Conservation (phyloP, 2,113 vertebrate genomes). For the Anolis sagrei region DNA sequence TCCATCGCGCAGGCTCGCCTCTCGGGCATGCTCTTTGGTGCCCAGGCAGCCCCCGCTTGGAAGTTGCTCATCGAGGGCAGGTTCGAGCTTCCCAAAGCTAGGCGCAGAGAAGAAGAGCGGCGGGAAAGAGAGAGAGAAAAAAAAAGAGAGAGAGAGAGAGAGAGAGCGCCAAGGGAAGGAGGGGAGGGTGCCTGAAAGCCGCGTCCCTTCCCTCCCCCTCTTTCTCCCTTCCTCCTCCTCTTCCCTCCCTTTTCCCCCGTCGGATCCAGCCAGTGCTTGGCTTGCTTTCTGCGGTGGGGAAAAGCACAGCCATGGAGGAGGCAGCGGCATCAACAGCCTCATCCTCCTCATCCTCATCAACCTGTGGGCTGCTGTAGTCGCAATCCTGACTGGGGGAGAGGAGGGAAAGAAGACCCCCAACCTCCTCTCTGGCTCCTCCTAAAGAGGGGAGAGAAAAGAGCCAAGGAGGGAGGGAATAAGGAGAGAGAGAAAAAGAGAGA, state of each 20-base stretch:
- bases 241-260: background rate
- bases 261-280: background rate
- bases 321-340: too few species aligned
- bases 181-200: background rate
- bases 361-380: constrained; percentile 28
- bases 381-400: background rate
- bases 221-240: background rate
- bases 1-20: constrained; percentile 15
- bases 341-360: too few species aligned
- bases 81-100: too few species aligned
- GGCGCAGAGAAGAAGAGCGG: too few species aligned
- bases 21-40: background rate
- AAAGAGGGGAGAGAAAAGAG: background rate
- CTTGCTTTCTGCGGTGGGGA: background rate
- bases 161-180: too few species aligned
- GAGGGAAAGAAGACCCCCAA: background rate
- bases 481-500: background rate
- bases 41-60: background rate
- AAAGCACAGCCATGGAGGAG: constrained; percentile 27
- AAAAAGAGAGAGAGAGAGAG: too few species aligned
- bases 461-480: background rate
- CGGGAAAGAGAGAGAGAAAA: too few species aligned
- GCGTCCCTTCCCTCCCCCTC: background rate
- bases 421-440: too few species aligned
- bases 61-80: too few species aligned